Percentiles rank a stretch among this genome's conserved stretches.
phyloP scores from a whole-genome alignment of 2,888 invertebrate genomes.

The Watsonalla binaria region DNA sequence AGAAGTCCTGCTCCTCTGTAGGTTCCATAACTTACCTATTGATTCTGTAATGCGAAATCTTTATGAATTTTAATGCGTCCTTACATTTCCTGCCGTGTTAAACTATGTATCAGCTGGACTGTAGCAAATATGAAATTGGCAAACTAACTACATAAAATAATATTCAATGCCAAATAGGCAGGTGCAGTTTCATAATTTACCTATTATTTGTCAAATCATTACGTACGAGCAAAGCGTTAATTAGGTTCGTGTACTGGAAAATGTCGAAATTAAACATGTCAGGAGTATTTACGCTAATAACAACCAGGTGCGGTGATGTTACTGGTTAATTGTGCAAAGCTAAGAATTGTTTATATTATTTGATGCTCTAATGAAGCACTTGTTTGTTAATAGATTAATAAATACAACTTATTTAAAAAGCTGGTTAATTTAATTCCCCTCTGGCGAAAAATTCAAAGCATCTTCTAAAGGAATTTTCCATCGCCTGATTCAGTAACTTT shows the following conservation, averaged over 20 bases:
- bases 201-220: neutral
- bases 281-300: neutral
- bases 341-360: neutral
- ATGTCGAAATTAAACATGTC: neutral
- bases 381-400: neutral
- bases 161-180: neutral
- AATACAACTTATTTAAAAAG: neutral
- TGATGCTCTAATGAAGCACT: neutral
- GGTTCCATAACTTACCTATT: too few species aligned
- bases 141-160: too few species aligned
- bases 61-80: too few species aligned
- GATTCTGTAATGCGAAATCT: too few species aligned
- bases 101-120: too few species aligned
- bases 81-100: too few species aligned
- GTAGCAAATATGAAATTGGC: too few species aligned
- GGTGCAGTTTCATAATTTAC: neutral
- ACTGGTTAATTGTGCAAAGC: too few species aligned
- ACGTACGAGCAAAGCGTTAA: neutral
- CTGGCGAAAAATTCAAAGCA: slow-evolving; percentile 21
- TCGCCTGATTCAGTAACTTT: slow-evolving; percentile 58
- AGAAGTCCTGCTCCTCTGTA: too few species aligned
- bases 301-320: too few species aligned
- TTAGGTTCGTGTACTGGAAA: neutral
- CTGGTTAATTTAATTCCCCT: slow-evolving; percentile 12
- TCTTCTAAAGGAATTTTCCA: slow-evolving; percentile 41